Evolutionary conservation across 1,140 invertebrate species (phyloP).

Genomic region (Chelonus insularis): DNA sequence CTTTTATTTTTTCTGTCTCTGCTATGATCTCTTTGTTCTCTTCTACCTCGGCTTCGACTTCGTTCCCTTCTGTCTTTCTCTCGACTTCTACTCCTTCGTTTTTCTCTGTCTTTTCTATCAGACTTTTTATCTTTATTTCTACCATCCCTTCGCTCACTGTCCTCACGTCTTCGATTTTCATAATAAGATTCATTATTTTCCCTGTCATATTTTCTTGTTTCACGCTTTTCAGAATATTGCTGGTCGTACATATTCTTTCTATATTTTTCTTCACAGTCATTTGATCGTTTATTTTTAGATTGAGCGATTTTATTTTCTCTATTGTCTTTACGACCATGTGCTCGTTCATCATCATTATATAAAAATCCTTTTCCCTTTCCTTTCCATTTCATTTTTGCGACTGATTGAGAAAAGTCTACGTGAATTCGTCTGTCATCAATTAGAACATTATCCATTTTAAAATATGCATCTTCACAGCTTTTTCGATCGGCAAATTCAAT

Average conservation of each 20-base stretch:
- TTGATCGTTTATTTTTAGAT: not conserved
- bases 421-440: constrained; percentile 99
- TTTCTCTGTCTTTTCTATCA: constrained; percentile 21
- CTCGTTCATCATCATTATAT: constrained; percentile 43
- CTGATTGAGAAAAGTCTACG: constrained; percentile 99
- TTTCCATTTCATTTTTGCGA: constrained; percentile 87
- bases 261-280: constrained; percentile 7
- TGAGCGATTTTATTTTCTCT: not conserved
- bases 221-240: constrained; percentile 15
- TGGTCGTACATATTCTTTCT: constrained; percentile 21
- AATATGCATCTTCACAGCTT: constrained; percentile 97
- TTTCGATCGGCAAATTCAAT: constrained; percentile 96
- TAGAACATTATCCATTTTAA: constrained; percentile 99
- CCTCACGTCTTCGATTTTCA: not conserved
- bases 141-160: constrained; percentile 18
- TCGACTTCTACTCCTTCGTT: constrained; percentile 20
- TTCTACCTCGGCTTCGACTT: constrained; percentile 15
- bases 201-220: constrained; percentile 18
- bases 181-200: not conserved
- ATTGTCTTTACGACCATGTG: not conserved
- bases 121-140: constrained; percentile 15
- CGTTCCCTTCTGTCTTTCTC: constrained; percentile 32
- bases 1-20: constrained; percentile 14
- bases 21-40: constrained; percentile 21
- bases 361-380: constrained; percentile 79